phyloP scores from a whole-genome alignment of 2,113 vertebrate genomes.

The Narcine bancroftii region DNA sequence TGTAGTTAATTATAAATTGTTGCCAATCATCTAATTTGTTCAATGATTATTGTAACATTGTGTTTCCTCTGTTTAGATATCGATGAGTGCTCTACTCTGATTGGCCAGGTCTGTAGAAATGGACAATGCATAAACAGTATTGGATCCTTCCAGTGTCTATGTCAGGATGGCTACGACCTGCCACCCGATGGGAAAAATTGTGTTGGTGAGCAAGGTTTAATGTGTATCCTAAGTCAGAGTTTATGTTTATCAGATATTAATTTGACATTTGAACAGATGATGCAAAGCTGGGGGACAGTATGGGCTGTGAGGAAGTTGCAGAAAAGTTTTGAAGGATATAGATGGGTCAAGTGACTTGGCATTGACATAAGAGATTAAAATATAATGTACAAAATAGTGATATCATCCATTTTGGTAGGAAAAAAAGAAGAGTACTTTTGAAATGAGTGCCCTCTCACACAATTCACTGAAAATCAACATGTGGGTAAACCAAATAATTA shows the following conservation, averaged over 20 bases:
- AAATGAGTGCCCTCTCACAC: no score
- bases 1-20: neutral
- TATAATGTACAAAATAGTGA: no score
- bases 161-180: constrained; percentile 82
- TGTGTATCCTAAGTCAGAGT: neutral
- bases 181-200: constrained; percentile 83
- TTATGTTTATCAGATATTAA: neutral
- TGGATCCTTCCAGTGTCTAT: constrained; percentile 85
- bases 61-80: constrained; percentile 58
- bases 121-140: constrained; percentile 82
- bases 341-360: no score
- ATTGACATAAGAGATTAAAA: no score
- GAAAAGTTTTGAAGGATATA: no score
- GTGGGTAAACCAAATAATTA: no score
- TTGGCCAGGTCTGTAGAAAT: constrained; percentile 77
- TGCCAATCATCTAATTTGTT: neutral
- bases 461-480: no score
- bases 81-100: constrained; percentile 73
- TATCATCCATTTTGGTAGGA: no score
- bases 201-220: constrained; percentile 55
- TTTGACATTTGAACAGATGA: neutral
- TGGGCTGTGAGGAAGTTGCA: no score
- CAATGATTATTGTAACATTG: neutral
- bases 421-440: no score
- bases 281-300: no score